A percentile compares a stretch with the other conserved stretches of the same genome.
These are phyloP conservation scores for Thaumatotibia leucotreta DNA, from an alignment of 1,140 invertebrate species.

Conservation along the genomic window DNA sequence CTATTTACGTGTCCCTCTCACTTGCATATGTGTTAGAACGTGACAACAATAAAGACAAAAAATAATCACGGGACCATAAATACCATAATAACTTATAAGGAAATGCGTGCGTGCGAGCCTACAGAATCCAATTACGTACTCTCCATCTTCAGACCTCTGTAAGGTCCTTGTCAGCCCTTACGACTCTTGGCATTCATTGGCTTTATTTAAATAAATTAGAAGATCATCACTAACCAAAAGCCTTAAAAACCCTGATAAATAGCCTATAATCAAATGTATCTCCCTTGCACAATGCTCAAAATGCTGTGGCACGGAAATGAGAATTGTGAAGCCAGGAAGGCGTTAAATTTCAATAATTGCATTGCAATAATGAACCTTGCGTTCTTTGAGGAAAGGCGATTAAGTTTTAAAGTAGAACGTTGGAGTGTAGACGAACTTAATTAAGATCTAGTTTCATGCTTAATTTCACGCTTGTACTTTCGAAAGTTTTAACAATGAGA, in stretches of 20 bases:
- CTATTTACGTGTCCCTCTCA: too few species aligned
- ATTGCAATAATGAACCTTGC: not conserved
- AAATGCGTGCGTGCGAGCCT: not conserved
- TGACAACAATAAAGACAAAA: too few species aligned
- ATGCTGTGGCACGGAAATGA: not conserved
- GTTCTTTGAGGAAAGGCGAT: not conserved
- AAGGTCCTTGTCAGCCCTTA: not conserved
- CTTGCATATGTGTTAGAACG: too few species aligned
- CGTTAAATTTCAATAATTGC: not conserved
- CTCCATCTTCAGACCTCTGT: not conserved
- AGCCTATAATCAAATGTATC: not conserved
- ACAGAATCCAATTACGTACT: not conserved
- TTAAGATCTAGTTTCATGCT: slow-evolving; percentile 7
- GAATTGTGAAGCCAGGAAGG: not conserved
- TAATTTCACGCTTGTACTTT: slow-evolving; percentile 9
- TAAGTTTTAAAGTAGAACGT: not conserved
- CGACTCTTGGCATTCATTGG: not conserved
- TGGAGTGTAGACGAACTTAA: not conserved
- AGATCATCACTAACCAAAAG: not conserved
- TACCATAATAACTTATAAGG: not conserved
- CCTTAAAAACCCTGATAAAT: not conserved
- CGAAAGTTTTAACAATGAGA: not conserved
- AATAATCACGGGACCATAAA: too few species aligned
- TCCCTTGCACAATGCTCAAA: not conserved
- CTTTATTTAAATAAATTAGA: not conserved